phyloP scores from a whole-genome alignment of 2,797 vertebrate genomes.

The Gouania willdenowi region DNA sequence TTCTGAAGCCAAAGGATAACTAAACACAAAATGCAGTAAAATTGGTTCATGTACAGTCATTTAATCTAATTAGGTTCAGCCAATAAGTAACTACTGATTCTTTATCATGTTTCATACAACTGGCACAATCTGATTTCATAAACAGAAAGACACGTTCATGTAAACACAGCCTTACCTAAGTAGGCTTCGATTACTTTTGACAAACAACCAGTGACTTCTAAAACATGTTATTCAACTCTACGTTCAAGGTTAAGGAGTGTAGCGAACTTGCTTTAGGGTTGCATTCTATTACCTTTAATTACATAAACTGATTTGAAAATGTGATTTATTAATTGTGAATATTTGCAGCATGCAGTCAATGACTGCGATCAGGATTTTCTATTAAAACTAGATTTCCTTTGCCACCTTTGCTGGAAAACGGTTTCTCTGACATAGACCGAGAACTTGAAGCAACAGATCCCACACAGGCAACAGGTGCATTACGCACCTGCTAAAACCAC shows the following conservation, averaged over 20 bases:
- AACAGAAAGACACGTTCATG: no score
- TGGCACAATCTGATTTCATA: no score
- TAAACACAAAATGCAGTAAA: no score
- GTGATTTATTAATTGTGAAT: background rate
- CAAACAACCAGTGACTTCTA: no score
- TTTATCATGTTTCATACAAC: no score
- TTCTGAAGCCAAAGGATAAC: no score
- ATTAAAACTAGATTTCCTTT: background rate
- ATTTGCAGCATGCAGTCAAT: background rate
- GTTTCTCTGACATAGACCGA: conserved; percentile 27
- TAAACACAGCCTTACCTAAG: no score
- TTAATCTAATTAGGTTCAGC: no score
- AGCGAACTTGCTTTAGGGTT: conserved; percentile 27
- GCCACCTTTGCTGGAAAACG: background rate
- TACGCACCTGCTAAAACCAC: conserved; percentile 54
- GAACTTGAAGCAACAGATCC: conserved; percentile 23
- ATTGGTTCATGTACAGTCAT: no score
- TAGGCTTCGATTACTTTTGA: no score
- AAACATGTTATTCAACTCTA: conserved; percentile 45
- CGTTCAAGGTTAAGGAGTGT: conserved; percentile 15
- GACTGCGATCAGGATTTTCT: no score
- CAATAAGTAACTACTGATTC: no score
- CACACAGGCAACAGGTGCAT: conserved; percentile 54
- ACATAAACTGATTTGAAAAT: conserved; percentile 15
- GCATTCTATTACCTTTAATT: conserved; percentile 15